Base-by-base conservation (phyloP, 1,140 invertebrate genomes). In the Diplogasteroides magnus region DNA sequence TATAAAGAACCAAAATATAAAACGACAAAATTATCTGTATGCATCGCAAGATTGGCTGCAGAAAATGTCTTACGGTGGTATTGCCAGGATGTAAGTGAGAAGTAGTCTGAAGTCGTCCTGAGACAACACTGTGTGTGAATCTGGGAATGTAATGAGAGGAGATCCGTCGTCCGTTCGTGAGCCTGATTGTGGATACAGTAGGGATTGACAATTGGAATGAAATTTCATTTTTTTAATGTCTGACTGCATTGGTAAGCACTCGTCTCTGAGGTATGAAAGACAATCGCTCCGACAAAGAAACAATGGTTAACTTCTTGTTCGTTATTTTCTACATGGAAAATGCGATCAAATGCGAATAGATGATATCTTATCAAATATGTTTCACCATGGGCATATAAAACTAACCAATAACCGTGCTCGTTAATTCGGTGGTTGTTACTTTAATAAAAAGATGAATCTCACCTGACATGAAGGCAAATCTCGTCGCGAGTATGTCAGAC, bases 61-160 rank as follows among this genome's bases (percentile, higher is more conserved):
- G n/a, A n/a, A n/a, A n/a, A n/a, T n/a, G 37, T 76, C 85, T 84
- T 78, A 85, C 84, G 92, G 90, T 84, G 93, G 91, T 76, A 97
- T 91, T 80, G 91, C 92, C 70, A 92, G 92, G 78, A 97, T 89
- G 87, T 96, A 97, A 77, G 91, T 87, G 84, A 96, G 89, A 72
- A 97, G 88, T 82, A 91, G 89, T 80, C 91, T 89, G 85, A 95
- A 97, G 80, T 96, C 91, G 59, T 89, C 87, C 78, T 94, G 91
- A 32, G 87, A 87, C 56, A 97, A 85, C 61, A 89, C 86, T 78
- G 89, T 89, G 82, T 90, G 88, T 23, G 82, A 82, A 85, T 96
- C 93, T 60, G 94, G 92, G 85, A 97, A 94, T 70, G 91, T 94
- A 77, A 97, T 89, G 74, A 97, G 88, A 19, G 93, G 91, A 79